A percentile compares a stretch with the other conserved stretches of the same genome.
Conservation (phyloP, 2,113 vertebrate genomes). For the Perca fluviatilis region DNA sequence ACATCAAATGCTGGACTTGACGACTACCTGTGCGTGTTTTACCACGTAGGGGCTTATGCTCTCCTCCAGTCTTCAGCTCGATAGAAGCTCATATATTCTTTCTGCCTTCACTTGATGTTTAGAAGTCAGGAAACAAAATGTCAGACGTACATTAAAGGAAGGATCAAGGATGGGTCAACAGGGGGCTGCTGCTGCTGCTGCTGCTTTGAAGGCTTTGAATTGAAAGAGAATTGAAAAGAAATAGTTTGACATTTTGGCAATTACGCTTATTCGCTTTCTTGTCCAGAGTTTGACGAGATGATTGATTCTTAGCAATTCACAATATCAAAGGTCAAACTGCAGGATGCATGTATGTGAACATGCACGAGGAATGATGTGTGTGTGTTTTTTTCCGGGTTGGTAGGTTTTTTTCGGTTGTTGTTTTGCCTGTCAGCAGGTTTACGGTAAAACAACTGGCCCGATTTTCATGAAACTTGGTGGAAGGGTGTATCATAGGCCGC, state of each 20-base stretch:
- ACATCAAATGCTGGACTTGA: slow-evolving; percentile 40
- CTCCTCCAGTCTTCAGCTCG: neutral
- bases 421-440: no score
- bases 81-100: neutral
- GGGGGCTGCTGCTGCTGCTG: neutral
- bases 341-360: no score
- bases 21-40: slow-evolving; percentile 18
- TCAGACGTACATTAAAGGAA: neutral
- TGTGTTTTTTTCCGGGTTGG: no score
- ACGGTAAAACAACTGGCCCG: no score
- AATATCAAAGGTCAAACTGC: no score
- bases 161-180: slow-evolving; percentile 5
- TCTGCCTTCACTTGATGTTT: neutral
- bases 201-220: neutral
- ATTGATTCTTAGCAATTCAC: no score
- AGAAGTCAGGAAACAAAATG: neutral
- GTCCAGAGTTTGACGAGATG: neutral
- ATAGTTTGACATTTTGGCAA: no score
- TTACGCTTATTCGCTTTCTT: neutral
- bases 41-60: neutral
- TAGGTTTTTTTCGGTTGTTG: no score
- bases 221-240: neutral
- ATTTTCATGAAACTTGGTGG: no score
- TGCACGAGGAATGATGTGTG: no score
- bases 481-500: no score